A percentile compares a stretch with the other conserved stretches of the same genome.
Conservation (phyloP, 1,140 invertebrate species). For the Lepidurus packardi region DNA sequence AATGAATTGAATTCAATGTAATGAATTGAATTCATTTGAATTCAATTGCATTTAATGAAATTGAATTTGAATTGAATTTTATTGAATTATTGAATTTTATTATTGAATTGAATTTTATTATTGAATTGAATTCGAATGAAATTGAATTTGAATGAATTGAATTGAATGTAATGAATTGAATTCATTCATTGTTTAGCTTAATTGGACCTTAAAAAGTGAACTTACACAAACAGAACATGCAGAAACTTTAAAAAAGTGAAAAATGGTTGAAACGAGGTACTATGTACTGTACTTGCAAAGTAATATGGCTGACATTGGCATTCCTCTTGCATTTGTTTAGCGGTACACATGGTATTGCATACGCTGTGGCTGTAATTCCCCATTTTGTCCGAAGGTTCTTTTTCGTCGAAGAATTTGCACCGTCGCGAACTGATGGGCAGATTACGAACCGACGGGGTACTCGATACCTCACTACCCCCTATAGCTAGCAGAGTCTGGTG, state of each 20-base stretch:
- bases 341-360: background rate
- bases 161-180: no score
- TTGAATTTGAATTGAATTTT: no score
- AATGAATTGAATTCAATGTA: no score
- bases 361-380: background rate
- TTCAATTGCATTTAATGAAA: no score
- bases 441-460: background rate
- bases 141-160: no score
- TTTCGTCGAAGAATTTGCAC: background rate
- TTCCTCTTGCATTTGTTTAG: background rate
- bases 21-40: no score
- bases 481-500: background rate
- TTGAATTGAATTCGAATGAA: no score
- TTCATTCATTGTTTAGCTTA: no score
- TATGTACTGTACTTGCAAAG: background rate
- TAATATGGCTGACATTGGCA: background rate
- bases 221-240: no score
- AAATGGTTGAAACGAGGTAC: background rate
- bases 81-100: no score
- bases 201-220: no score
- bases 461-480: background rate
- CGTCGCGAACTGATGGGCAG: background rate
- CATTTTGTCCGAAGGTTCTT: background rate
- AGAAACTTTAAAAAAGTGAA: background rate
- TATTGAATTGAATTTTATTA: no score